These are phyloP conservation scores for Gavialis gangeticus DNA, from an alignment of 2,113 vertebrate genomes.

Conservation along the genomic window DNA sequence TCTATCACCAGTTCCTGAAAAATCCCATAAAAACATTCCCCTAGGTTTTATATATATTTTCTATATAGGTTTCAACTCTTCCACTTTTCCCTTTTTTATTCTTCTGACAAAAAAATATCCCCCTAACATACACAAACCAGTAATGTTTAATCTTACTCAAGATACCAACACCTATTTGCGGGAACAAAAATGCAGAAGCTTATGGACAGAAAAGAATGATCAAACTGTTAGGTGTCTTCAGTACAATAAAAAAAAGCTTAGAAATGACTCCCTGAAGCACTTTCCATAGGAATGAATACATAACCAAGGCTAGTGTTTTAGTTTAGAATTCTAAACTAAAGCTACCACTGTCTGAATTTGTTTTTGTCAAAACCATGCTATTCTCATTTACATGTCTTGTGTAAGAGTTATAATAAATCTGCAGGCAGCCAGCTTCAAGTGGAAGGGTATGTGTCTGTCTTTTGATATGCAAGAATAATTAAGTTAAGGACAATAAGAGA, in stretches of 20 bases:
- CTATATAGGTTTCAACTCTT: too few relatives aligned
- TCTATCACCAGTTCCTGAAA: background rate
- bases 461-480: constrained; percentile 14
- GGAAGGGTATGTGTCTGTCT: background rate
- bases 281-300: background rate
- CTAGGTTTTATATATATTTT: too few relatives aligned
- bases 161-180: background rate
- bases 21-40: background rate
- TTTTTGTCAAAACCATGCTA: background rate
- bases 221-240: background rate
- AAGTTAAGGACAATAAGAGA: constrained; percentile 11
- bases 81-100: too few relatives aligned
- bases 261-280: background rate
- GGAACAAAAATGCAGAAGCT: background rate
- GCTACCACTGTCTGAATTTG: background rate
- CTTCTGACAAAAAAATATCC: too few relatives aligned
- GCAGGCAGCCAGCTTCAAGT: background rate
- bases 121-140: background rate
- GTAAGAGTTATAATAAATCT: background rate
- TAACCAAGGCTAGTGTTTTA: background rate
- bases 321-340: background rate
- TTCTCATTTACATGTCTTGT: background rate
- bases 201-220: background rate
- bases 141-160: background rate
- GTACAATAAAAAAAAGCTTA: rapidly evolving